Evolutionary conservation across 2,797 vertebrate species (phyloP), one percentile per base, ranked within the genome.

Genomic region (Acrocephalus scirpaceus): DNA sequence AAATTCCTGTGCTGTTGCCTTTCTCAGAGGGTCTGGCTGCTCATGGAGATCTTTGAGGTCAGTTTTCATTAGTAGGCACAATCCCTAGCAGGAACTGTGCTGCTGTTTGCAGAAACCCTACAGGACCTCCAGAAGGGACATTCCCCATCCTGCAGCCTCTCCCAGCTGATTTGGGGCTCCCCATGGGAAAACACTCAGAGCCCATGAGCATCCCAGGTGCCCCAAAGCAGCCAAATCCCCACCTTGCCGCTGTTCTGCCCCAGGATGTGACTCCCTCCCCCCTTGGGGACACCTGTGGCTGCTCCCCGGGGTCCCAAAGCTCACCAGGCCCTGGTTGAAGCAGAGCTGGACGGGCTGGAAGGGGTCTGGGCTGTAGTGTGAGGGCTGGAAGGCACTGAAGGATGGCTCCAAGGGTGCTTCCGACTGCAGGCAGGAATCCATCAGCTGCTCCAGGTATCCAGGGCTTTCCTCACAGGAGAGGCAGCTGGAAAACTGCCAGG

Each of bases 271-370:
- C 25, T 51, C 90, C 93, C 44, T 47, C 32, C 61, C 88, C 67
- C 67, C 20, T 2, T 6, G 84, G 74, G 56, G 16, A 45, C 30
- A 4, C 48, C 67, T 40, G 32, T 9, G 44, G 71, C 66, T 22
- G 58, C 40, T 72, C 30, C 93, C 38, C 30, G 1, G 34, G 69
- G 34, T 72, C 26, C 21, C 84, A 47, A 60, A 69, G 87, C 84
- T 96, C 99, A 99, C 99, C 99, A 98, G 96, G 86, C 91, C 98
- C 65, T 98, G 98, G 79, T 95, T 98, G 88, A 98, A 98, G 95
- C 97, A 98, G 91, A 98, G 98, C 16, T 98, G 96, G 50, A 98
- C 95, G 2, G 98, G 96, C 92, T 98, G 98, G 86, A 98, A 97
- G 92, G 95, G 58, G 19, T 98, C 98, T 3, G 98, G 97, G 67